Conservation (phyloP, 2,797 vertebrate genomes). For the Yasuhikotakia modesta region DNA sequence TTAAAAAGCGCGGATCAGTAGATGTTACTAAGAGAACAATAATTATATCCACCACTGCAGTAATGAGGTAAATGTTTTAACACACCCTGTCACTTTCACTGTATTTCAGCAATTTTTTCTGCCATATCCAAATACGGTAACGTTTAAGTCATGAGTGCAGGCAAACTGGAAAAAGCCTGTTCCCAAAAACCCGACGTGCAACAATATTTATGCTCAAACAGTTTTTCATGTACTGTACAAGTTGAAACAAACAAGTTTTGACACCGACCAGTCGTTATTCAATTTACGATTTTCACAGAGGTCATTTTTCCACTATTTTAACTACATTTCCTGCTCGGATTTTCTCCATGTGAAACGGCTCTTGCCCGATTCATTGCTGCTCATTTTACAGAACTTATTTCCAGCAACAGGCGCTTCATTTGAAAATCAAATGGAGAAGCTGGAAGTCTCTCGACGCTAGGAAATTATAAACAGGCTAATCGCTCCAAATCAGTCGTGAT, state of each 20-base stretch:
- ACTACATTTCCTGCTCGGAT: conserved; percentile 8
- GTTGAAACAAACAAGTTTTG: conserved; percentile 38
- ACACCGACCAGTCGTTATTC: conserved; percentile 30
- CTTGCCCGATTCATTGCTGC: conserved; percentile 37
- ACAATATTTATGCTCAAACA: not conserved
- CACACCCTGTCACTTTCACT: not conserved
- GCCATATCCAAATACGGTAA: not conserved
- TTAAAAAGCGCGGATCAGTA: no score
- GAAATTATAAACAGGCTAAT: conserved; percentile 63
- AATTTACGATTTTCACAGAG: conserved; percentile 35
- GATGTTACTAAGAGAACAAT: no score
- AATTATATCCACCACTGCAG: not conserved
- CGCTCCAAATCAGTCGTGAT: conserved; percentile 66
- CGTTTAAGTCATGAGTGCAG: conserved; percentile 5
- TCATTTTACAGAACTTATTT: conserved; percentile 61
- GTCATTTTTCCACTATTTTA: conserved; percentile 25
- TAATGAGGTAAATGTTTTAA: not conserved
- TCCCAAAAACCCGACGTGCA: not conserved
- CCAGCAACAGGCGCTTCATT: conserved; percentile 59
- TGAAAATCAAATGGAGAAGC: conserved; percentile 69
- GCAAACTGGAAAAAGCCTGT: not conserved
- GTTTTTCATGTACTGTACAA: not conserved
- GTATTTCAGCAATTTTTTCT: not conserved
- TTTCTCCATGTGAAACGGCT: conserved; percentile 22
- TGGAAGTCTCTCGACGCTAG: conserved; percentile 46